phyloP scores from a whole-genome alignment of 2,113 vertebrate genomes.

The Columba livia region DNA sequence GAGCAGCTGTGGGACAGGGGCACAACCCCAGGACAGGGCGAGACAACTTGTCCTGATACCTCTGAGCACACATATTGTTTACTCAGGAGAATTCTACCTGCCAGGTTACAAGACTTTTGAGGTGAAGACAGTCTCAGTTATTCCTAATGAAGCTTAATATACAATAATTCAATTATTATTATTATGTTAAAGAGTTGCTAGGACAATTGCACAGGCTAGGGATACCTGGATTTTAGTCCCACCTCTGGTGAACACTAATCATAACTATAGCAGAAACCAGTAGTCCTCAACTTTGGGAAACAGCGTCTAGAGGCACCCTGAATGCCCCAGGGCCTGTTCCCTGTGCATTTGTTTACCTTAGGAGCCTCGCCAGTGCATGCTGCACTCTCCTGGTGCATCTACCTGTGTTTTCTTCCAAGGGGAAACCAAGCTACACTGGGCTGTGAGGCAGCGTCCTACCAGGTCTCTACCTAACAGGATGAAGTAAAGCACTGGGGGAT shows the following conservation, averaged over 20 bases:
- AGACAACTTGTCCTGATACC: background rate
- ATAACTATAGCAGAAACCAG: background rate
- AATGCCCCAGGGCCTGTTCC: background rate
- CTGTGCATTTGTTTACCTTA: background rate
- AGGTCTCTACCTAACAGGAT: background rate
- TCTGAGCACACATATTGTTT: background rate
- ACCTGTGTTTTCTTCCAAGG: background rate
- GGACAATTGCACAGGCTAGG: background rate
- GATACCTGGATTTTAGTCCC: background rate
- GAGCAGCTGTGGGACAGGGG: rapidly evolving
- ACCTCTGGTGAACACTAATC: background rate
- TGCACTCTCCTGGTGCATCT: background rate
- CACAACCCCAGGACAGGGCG: background rate
- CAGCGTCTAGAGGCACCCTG: background rate
- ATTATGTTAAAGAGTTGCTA: background rate
- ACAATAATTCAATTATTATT: background rate
- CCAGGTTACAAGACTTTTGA: background rate
- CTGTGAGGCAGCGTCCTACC: background rate
- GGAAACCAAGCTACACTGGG: background rate
- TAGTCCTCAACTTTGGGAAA: background rate
- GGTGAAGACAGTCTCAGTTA: background rate
- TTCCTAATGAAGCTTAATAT: background rate
- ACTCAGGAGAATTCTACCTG: background rate
- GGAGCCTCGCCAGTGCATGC: background rate
- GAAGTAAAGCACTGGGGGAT: background rate